phyloP scores from a whole-genome alignment of 2,113 vertebrate species.

The Egretta garzetta region DNA sequence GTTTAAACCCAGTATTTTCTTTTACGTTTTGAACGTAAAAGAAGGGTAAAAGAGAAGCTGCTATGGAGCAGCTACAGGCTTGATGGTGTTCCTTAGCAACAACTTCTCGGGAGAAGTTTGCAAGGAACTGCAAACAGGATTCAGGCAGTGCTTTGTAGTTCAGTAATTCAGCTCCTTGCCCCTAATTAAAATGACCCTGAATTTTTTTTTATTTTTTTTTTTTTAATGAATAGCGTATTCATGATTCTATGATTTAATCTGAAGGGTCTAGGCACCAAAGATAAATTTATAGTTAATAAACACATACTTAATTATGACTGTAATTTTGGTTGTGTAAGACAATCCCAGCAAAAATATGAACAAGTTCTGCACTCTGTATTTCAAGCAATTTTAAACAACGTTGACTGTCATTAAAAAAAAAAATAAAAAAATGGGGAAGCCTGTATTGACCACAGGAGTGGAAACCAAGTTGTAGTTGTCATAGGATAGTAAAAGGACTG shows the following conservation, averaged over 20 bases:
- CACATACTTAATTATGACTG: not conserved
- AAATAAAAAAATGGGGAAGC: not conserved
- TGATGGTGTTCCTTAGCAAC: slow-evolving; percentile 78
- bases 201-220: not conserved
- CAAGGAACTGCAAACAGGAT: slow-evolving; percentile 13
- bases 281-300: not conserved
- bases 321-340: not conserved
- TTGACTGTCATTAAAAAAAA: not conserved
- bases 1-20: slow-evolving; percentile 50
- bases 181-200: not conserved
- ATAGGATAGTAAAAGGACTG: not conserved
- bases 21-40: slow-evolving; percentile 57
- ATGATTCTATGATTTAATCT: no score
- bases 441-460: not conserved
- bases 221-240: not conserved
- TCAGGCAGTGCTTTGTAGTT: slow-evolving; percentile 24
- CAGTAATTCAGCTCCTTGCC: not conserved
- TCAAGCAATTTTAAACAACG: not conserved
- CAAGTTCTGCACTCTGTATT: not conserved
- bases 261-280: not conserved
- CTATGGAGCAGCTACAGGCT: slow-evolving; percentile 62
- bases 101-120: slow-evolving; percentile 64
- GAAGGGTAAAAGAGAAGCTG: slow-evolving; percentile 48
- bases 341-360: not conserved
- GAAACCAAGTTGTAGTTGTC: not conserved